Evolutionary conservation across 2,797 vertebrate genomes (phyloP).

Genomic region (Lithobates sylvaticus): DNA sequence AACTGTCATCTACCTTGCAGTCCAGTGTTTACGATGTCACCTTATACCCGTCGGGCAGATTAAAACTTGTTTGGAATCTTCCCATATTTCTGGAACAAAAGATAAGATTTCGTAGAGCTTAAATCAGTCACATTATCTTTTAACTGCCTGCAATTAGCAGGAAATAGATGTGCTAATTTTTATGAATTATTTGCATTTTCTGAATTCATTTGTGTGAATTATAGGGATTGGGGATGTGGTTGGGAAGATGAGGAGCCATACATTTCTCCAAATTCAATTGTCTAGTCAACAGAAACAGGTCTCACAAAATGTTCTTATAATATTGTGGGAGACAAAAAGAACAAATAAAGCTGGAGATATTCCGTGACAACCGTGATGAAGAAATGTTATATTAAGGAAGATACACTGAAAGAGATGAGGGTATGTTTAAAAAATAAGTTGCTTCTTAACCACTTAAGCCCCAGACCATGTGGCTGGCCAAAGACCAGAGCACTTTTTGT

Average conservation of each 20-base stretch:
- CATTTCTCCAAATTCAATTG: background rate
- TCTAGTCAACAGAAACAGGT: background rate
- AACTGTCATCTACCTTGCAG: background rate
- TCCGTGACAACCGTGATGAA: no score
- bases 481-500: no score
- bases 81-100: slow-evolving; percentile 32
- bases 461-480: no score
- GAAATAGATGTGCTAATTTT: slow-evolving; percentile 54
- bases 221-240: background rate
- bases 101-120: slow-evolving; percentile 23
- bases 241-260: background rate
- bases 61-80: slow-evolving; percentile 26
- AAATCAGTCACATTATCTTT: slow-evolving; percentile 43
- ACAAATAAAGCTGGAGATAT: background rate
- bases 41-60: slow-evolving; percentile 6
- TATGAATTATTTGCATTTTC: slow-evolving; percentile 53
- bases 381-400: no score
- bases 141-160: slow-evolving; percentile 53
- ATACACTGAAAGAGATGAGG: background rate
- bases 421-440: no score
- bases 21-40: background rate
- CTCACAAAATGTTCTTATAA: background rate
- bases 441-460: no score
- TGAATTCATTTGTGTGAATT: slow-evolving; percentile 42
- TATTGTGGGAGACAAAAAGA: background rate